Percentiles rank a stretch among this genome's conserved stretches.
Conservation (phyloP, 2,113 vertebrate genomes). For the Fukomys damarensis region DNA sequence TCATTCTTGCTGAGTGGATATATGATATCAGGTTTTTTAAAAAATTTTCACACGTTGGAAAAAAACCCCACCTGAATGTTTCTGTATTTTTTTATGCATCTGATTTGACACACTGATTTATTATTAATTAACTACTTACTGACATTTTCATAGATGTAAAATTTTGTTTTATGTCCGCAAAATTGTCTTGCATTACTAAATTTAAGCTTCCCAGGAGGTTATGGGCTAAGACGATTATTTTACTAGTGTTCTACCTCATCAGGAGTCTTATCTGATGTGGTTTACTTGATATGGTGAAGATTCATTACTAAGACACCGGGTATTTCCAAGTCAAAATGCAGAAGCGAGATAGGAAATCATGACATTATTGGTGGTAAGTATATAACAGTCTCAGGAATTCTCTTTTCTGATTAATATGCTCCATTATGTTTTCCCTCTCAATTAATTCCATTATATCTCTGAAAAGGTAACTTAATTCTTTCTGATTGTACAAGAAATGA, state of each 20-base stretch:
- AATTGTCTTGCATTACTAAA: too few species aligned
- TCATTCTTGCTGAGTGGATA: too few species aligned
- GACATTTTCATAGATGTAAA: too few species aligned
- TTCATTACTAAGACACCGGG: neutral
- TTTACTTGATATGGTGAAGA: neutral
- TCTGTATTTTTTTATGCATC: too few species aligned
- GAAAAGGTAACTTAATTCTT: neutral
- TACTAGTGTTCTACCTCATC: constrained; percentile 24
- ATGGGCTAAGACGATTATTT: constrained; percentile 22
- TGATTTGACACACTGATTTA: too few species aligned
- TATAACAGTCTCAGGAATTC: neutral
- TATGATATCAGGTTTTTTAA: too few species aligned
- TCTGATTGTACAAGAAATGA: neutral
- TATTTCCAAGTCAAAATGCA: neutral
- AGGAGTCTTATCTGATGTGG: neutral
- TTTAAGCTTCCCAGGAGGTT: too few species aligned
- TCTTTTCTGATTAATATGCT: neutral
- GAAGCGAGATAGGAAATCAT: neutral
- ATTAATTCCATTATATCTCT: neutral
- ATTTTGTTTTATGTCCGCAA: too few species aligned
- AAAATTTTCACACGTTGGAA: too few species aligned
- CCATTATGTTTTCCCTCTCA: neutral
- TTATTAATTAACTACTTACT: too few species aligned
- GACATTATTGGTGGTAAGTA: neutral
- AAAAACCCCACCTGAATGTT: too few species aligned